Percentiles rank a stretch among this genome's conserved stretches.
phyloP scores from a whole-genome alignment of 2,113 vertebrate species.

The Corythoichthys haematopterus region DNA sequence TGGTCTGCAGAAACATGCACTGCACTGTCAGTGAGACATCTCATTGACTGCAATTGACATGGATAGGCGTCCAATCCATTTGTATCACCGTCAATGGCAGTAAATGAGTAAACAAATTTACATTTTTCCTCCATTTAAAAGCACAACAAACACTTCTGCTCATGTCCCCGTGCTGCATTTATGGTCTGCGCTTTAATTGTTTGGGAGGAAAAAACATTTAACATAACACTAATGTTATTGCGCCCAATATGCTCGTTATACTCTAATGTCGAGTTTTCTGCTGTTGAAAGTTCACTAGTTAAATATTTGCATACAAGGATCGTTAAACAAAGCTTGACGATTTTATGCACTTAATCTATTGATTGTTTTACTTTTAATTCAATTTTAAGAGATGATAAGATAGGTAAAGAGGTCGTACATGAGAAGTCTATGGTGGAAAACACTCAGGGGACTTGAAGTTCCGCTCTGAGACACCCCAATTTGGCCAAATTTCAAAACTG shows the following conservation, averaged over 20 bases:
- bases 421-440: too few relatives aligned
- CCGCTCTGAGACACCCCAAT: too few relatives aligned
- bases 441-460: too few relatives aligned
- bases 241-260: background rate
- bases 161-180: background rate
- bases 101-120: background rate
- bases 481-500: too few relatives aligned
- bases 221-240: background rate
- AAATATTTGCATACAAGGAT: too few relatives aligned
- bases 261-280: background rate
- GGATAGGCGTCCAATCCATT: too few relatives aligned
- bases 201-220: background rate
- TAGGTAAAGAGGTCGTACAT: too few relatives aligned
- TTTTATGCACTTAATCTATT: too few relatives aligned
- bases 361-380: background rate
- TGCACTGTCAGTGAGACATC: constrained; percentile 3
- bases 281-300: background rate
- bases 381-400: background rate
- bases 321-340: too few relatives aligned
- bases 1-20: constrained; percentile 20
- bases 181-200: background rate
- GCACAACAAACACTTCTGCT: background rate
- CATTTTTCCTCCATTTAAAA: background rate
- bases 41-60: too few relatives aligned
- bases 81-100: too few relatives aligned